Percentiles rank a stretch among this genome's conserved stretches.
Evolutionary conservation across 2,113 vertebrate genomes (phyloP).

Genomic region (Cettia cetti): DNA sequence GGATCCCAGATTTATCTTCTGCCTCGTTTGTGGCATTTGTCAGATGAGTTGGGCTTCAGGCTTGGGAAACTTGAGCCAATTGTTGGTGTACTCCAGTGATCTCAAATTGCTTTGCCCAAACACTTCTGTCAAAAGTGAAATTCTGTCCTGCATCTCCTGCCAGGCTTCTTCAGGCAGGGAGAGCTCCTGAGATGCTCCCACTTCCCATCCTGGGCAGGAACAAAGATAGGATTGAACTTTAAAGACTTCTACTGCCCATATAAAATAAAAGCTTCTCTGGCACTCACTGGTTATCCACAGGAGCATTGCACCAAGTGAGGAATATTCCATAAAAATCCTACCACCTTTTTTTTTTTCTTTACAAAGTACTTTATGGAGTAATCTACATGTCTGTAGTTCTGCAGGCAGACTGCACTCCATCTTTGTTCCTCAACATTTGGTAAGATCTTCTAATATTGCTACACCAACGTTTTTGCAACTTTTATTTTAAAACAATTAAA

Average conservation of each 20-base stretch:
- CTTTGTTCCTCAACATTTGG: background rate
- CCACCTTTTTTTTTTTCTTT: background rate
- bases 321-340: background rate
- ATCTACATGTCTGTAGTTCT: background rate
- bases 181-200: background rate
- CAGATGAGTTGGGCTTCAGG: background rate
- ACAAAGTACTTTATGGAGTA: background rate
- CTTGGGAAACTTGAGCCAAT: background rate
- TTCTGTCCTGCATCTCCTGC: background rate
- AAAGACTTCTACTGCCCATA: background rate
- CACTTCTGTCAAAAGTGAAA: background rate
- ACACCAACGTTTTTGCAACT: background rate
- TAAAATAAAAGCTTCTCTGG: background rate
- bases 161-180: background rate
- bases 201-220: background rate
- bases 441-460: background rate
- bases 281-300: background rate
- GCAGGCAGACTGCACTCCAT: background rate
- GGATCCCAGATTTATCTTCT: background rate
- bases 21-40: background rate
- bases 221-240: background rate
- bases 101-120: background rate
- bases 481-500: background rate
- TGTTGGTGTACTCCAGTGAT: background rate
- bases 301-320: background rate